These are phyloP conservation scores for Macrosiphum euphorbiae DNA, from an alignment of 2,888 invertebrate genomes.

Conservation along the genomic window DNA sequence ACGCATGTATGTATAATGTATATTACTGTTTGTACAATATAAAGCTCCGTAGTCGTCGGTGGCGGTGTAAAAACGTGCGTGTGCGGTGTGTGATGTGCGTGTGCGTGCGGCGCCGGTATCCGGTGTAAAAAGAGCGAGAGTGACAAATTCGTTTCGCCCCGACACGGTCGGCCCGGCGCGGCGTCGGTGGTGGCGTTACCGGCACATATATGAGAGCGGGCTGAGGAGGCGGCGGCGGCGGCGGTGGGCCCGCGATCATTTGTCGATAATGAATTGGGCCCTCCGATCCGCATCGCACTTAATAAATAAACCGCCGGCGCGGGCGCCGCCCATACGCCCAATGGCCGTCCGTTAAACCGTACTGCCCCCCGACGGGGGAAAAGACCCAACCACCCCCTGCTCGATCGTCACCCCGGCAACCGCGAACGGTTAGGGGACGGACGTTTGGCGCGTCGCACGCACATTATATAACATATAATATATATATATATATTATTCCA, in stretches of 20 bases:
- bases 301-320: slow-evolving; percentile 62
- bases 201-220: not conserved
- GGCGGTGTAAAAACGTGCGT: not conserved
- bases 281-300: slow-evolving; percentile 61
- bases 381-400: slow-evolving; percentile 37
- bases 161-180: slow-evolving; percentile 5
- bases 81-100: not conserved
- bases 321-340: slow-evolving; percentile 63
- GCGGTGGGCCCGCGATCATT: slow-evolving; percentile 57
- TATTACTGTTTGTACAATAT: not conserved
- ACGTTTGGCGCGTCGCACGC: slow-evolving; percentile 14
- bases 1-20: not conserved
- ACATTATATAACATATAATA: not conserved
- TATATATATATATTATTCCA: not conserved
- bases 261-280: slow-evolving; percentile 65
- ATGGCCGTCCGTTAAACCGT: slow-evolving; percentile 54
- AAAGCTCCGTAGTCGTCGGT: not conserved
- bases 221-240: slow-evolving; percentile 26
- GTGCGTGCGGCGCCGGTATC: not conserved
- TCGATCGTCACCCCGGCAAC: slow-evolving; percentile 61
- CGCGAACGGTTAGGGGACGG: slow-evolving; percentile 47
- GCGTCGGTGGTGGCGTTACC: slow-evolving; percentile 35
- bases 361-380: slow-evolving; percentile 19
- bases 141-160: slow-evolving; percentile 56
- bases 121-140: slow-evolving; percentile 13